Percentiles rank a stretch among this genome's conserved stretches.
Conservation (phyloP, 1,140 invertebrate genomes). For the Aphis gossypii region DNA sequence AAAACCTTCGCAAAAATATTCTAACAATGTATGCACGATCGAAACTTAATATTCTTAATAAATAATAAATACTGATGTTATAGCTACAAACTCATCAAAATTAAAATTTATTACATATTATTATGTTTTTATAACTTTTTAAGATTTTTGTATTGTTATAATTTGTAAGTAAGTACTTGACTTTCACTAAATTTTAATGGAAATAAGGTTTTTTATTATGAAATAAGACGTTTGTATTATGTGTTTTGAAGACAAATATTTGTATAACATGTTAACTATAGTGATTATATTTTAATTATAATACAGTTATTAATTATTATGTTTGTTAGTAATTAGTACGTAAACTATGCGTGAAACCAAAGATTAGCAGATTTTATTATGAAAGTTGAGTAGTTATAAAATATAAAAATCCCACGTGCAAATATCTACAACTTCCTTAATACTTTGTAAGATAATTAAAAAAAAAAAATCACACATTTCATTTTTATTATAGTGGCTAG, state of each 20-base stretch:
- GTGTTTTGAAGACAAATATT: background rate
- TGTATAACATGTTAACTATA: constrained; percentile 11
- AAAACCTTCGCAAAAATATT: background rate
- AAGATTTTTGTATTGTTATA: background rate
- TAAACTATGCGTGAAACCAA: background rate
- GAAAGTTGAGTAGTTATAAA: constrained; percentile 16
- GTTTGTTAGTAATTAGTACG: too few species aligned
- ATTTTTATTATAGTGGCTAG: background rate
- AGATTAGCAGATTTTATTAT: background rate
- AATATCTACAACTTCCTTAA: background rate
- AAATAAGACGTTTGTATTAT: background rate
- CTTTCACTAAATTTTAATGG: background rate
- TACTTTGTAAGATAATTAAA: background rate
- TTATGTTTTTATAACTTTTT: background rate
- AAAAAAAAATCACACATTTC: constrained; percentile 27
- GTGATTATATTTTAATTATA: background rate
- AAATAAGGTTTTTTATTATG: background rate
- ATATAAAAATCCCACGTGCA: constrained; percentile 42
- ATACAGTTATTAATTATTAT: constrained; percentile 1
- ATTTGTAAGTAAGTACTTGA: background rate
- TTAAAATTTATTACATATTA: background rate
- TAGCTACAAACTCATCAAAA: background rate
- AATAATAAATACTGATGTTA: background rate
- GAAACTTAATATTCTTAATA: background rate
- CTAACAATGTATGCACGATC: background rate